These are phyloP conservation scores for Eristalis intricaria DNA, from an alignment of 2,888 invertebrate species.

Conservation along the genomic window DNA sequence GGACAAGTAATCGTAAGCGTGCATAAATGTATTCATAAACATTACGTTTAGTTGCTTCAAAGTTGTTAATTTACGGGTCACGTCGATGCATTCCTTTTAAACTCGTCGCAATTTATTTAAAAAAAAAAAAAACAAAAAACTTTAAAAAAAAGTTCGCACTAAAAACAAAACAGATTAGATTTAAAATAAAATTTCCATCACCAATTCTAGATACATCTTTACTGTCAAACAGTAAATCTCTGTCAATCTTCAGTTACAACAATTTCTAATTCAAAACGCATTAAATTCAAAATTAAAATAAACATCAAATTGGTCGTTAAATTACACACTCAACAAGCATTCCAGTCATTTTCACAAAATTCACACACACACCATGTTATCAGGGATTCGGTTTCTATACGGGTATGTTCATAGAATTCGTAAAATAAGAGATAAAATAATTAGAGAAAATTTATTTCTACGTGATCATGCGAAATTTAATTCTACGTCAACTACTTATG, in stretches of 20 bases:
- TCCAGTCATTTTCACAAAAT: constrained; percentile 2
- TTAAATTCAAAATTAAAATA: constrained; percentile 5
- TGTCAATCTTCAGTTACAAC: neutral
- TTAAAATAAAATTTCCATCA: too few relatives aligned
- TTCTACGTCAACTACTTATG: constrained; percentile 5
- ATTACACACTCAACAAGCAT: constrained; percentile 26
- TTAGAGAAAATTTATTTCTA: constrained; percentile 33
- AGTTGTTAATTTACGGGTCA: too few relatives aligned
- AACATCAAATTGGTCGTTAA: constrained; percentile 49
- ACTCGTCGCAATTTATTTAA: too few relatives aligned
- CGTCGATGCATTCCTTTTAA: too few relatives aligned
- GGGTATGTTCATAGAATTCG: neutral
- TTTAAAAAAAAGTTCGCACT: too few relatives aligned
- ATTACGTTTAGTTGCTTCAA: too few relatives aligned
- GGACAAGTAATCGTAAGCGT: too few relatives aligned
- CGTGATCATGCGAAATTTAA: constrained; percentile 49
- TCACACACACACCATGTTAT: constrained; percentile 17
- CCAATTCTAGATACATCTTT: too few relatives aligned
- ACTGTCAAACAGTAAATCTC: too few relatives aligned
- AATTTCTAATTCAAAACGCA: neutral
- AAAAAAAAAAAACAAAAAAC: too few relatives aligned
- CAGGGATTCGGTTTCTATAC: neutral
- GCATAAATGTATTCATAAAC: too few relatives aligned
- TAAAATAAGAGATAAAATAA: neutral
- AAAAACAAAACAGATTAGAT: too few relatives aligned